phyloP scores from a whole-genome alignment of 2,113 vertebrate genomes.

The Archocentrus centrarchus region DNA sequence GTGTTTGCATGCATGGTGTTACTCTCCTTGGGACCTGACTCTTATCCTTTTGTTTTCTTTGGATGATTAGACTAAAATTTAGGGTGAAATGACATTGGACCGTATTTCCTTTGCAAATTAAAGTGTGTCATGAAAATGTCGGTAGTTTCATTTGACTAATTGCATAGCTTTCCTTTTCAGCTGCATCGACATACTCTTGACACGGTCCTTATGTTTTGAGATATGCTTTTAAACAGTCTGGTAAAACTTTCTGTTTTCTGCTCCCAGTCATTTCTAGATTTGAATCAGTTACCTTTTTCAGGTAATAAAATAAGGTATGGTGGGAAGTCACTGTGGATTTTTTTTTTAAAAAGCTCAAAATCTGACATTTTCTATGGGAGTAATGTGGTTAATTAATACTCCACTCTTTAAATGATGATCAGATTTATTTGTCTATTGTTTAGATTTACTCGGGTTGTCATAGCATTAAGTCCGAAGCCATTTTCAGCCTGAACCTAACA shows the following conservation, averaged over 20 bases:
- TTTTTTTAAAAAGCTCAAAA: constrained; percentile 55
- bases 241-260: background rate
- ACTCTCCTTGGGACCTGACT: constrained; percentile 27
- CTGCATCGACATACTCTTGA: constrained; percentile 15
- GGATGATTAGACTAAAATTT: constrained; percentile 49
- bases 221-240: background rate
- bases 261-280: background rate
- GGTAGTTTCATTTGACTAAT: constrained; percentile 38
- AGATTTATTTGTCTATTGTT: background rate
- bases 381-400: constrained; percentile 72
- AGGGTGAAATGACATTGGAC: constrained; percentile 17
- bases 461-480: background rate
- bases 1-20: constrained; percentile 11
- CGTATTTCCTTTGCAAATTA: constrained; percentile 56
- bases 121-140: constrained; percentile 63
- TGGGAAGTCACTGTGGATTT: constrained; percentile 42
- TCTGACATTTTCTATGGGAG: constrained; percentile 74
- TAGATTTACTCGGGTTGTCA: background rate
- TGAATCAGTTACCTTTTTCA: background rate
- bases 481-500: background rate
- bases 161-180: constrained; percentile 42
- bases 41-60: constrained; percentile 65
- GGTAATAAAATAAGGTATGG: constrained; percentile 26
- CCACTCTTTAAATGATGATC: background rate
- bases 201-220: constrained; percentile 27